phyloP scores from a whole-genome alignment of 1,140 invertebrate genomes.

The Yoshiicerus persimilis region DNA sequence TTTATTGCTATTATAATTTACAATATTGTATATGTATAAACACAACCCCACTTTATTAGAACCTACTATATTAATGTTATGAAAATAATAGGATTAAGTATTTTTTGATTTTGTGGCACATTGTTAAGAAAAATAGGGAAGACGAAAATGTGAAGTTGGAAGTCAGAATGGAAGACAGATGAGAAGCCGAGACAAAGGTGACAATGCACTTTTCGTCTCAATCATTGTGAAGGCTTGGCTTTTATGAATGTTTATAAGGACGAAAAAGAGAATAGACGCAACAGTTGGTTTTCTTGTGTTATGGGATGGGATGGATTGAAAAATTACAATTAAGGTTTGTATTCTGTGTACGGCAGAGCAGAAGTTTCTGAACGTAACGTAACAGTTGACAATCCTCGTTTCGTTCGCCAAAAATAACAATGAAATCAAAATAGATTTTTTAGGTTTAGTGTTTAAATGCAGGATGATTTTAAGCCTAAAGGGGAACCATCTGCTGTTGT shows the following conservation, averaged over 20 bases:
- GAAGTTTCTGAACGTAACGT: background rate
- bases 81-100: background rate
- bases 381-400: background rate
- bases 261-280: background rate
- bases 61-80: too few relatives aligned
- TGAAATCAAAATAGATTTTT: background rate
- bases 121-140: background rate
- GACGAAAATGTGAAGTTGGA: background rate
- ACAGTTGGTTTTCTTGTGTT: background rate
- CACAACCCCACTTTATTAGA: too few relatives aligned
- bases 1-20: too few relatives aligned
- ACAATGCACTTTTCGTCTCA: slow-evolving; percentile 9
- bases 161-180: background rate
- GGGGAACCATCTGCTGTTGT: background rate
- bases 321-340: background rate
- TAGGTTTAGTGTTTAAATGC: background rate
- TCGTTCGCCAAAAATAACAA: background rate
- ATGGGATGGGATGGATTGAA: background rate
- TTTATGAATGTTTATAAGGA: background rate
- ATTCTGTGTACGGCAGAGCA: too few relatives aligned
- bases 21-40: too few relatives aligned
- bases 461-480: background rate
- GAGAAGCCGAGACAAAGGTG: background rate
- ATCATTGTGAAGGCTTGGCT: background rate
- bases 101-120: background rate